phyloP scores from a whole-genome alignment of 2,113 vertebrate species.

The Hemiscyllium ocellatum region DNA sequence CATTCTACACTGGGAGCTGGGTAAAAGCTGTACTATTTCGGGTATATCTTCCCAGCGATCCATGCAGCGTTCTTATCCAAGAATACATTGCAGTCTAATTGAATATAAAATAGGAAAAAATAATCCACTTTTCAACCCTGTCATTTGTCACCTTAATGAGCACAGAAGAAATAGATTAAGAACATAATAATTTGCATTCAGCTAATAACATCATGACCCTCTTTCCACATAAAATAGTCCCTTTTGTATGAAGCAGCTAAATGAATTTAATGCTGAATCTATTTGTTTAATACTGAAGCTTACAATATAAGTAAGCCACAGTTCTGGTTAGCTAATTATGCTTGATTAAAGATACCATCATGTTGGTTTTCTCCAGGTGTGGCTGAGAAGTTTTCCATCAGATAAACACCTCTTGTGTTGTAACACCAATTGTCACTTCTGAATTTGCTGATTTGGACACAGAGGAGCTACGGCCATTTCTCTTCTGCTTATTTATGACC shows the following conservation, averaged over 20 bases:
- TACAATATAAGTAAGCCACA: not conserved
- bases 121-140: not conserved
- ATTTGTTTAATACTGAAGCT: not conserved
- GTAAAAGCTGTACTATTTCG: not conserved
- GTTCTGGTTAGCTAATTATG: not conserved
- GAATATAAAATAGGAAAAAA: not conserved
- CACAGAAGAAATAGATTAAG: not conserved
- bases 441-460: not conserved
- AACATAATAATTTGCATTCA: not conserved
- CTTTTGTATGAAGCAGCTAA: not conserved
- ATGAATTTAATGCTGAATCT: not conserved
- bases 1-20: not conserved
- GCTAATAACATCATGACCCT: not conserved
- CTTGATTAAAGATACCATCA: not conserved
- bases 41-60: not conserved
- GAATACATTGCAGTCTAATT: not conserved
- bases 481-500: not conserved
- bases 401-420: not conserved
- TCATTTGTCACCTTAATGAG: constrained; percentile 4
- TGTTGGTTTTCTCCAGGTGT: not conserved
- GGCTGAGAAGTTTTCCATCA: not conserved
- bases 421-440: not conserved
- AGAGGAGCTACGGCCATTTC: not conserved
- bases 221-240: constrained; percentile 1
- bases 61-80: not conserved